Evolutionary conservation across 2,888 invertebrate genomes (phyloP), one percentile per base, ranked within the genome.

Genomic region (Brenthis daphne): DNA sequence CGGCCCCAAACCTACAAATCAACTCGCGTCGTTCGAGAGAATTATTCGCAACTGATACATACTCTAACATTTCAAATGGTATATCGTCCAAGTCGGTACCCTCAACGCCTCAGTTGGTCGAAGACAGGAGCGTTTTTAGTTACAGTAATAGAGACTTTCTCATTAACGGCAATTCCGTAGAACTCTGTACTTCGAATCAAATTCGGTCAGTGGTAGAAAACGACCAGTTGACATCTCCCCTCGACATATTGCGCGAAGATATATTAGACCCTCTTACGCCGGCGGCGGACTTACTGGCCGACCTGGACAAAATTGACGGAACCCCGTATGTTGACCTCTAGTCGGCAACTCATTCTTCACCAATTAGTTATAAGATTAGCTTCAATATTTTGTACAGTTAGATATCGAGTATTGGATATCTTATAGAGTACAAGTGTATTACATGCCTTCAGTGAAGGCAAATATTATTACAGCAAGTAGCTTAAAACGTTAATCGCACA

Each of bases 61-160:
- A 85, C 73, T 75, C 84, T 3, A 82, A 75, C 71, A 76, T 80
- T 63, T 78, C 88, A n/a, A 92, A 94, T 75, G 94, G 94, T 54
- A 93, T 94, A 76, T 90, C 89, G 55, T 96, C 96, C 14, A 95
- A 96, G 80, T 97, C 97, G 0, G 96, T 96, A 86, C 96, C 97
- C 33, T 95, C 96, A 2, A 96, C 96, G 20, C 97, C 97, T 16
- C 93, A 95, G 76, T 84, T 94, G 70, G 87, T 89, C 14, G 89
- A 93, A 73, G 92, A 92, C 43, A 82, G 92, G 64, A 89, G 86
- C 76, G 93, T 94, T 56, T 94, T 95, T 77, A 94, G 94, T 70
- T 95, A 94, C 78, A 94, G 94, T 72, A 93, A 93, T 74, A 81
- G 93, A 75, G 94, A 95, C 81, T 95, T 94, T 75, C 87, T 95